Conservation (phyloP, 2,888 invertebrate species). For the Notocelia uddmanniana region DNA sequence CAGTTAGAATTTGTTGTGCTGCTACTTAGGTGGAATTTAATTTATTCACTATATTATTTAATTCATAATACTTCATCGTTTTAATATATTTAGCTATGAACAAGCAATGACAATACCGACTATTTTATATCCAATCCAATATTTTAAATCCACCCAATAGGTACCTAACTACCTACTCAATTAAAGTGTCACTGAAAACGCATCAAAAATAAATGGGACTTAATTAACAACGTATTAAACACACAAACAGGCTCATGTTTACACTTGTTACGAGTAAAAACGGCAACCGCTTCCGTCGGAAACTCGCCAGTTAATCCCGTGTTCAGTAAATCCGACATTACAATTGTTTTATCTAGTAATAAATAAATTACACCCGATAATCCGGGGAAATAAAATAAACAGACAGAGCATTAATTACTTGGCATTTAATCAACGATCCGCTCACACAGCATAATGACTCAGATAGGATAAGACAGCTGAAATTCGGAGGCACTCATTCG, state of each 20-base stretch:
- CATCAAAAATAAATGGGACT: constrained; percentile 34
- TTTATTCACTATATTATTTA: no score
- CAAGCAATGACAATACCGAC: background rate
- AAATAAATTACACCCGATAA: constrained; percentile 52
- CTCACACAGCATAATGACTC: constrained; percentile 55
- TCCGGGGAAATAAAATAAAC: constrained; percentile 52
- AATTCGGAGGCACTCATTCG: constrained; percentile 67
- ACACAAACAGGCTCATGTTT: constrained; percentile 21
- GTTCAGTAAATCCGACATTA: constrained; percentile 40
- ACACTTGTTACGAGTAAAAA: constrained; percentile 35
- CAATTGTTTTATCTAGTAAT: constrained; percentile 46
- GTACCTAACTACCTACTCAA: background rate
- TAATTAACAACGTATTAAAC: constrained; percentile 33
- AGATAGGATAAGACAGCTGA: constrained; percentile 62
- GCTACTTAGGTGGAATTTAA: background rate
- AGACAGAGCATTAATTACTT: constrained; percentile 59
- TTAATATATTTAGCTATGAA: no score
- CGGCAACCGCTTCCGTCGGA: constrained; percentile 20
- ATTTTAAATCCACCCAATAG: background rate
- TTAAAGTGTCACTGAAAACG: constrained; percentile 20
- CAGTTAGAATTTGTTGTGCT: background rate
- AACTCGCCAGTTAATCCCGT: constrained; percentile 30
- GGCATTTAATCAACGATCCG: constrained; percentile 58
- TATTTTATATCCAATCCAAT: no score
- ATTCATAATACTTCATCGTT: no score